Conservation (phyloP, 1,140 invertebrate species). For the Zophobas atratus region DNA sequence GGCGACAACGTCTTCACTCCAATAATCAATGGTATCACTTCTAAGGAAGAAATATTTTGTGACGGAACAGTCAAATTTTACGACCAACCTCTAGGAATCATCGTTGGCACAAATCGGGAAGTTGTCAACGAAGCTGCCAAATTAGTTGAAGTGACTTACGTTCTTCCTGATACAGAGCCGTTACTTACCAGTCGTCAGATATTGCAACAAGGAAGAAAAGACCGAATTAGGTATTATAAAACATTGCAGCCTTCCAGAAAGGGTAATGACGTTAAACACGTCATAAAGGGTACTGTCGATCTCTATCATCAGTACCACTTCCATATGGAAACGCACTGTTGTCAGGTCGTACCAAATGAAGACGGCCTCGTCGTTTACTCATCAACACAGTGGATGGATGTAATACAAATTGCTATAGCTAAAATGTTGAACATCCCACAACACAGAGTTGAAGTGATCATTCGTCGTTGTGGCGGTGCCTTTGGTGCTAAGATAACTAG, state of each 20-base stretch:
- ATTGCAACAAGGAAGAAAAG: constrained; percentile 46
- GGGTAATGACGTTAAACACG: constrained; percentile 62
- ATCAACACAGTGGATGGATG: constrained; percentile 78
- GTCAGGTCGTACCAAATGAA: constrained; percentile 76
- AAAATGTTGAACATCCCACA: constrained; percentile 71
- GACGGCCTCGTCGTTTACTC: constrained; percentile 76
- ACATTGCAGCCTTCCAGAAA: constrained; percentile 55
- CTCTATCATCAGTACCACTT: constrained; percentile 73
- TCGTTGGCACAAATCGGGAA: constrained; percentile 76
- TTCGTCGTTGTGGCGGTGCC: constrained; percentile 79
- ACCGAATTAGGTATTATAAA: constrained; percentile 53
- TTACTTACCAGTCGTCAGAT: constrained; percentile 77
- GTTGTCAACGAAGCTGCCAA: constrained; percentile 76
- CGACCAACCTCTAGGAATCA: constrained; percentile 81
- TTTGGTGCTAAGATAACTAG: constrained; percentile 79
- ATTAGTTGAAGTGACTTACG: constrained; percentile 79
- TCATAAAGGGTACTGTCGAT: constrained; percentile 69
- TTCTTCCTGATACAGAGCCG: constrained; percentile 68
- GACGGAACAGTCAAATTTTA: constrained; percentile 73
- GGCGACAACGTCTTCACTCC: constrained; percentile 77
- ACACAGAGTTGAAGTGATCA: constrained; percentile 73
- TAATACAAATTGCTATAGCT: constrained; percentile 74
- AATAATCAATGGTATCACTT: constrained; percentile 56
- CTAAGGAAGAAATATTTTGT: constrained; percentile 72
- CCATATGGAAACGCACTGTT: constrained; percentile 77